phyloP scores from a whole-genome alignment of 2,113 vertebrate species.

The sheep (Ovis aries) region ARS-UI_Ramb_v3.0 NC_056080.1:138257001-138257500 shows the following conservation, averaged over 20 bases:
- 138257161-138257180: not conserved
- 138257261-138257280: not conserved
- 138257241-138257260: not conserved
- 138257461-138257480: not conserved
- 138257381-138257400: not conserved
- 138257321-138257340: not conserved
- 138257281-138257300: not conserved
- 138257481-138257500: not conserved
- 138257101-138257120: not conserved
- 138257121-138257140: not conserved
- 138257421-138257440: not conserved
- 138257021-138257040: not conserved
- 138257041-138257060: not conserved
- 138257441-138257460: not conserved
- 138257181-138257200: not conserved
- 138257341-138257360: not conserved
- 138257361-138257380: not conserved
- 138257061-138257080: not conserved
- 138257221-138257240: not conserved
- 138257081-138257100: not conserved
- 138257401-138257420: not conserved
- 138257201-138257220: not conserved
- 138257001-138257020: constrained; percentile 3
- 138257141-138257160: not conserved
- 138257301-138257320: not conserved